These are phyloP conservation scores for Passer montanus DNA, from an alignment of 2,113 vertebrate genomes.

Conservation along the genomic window DNA sequence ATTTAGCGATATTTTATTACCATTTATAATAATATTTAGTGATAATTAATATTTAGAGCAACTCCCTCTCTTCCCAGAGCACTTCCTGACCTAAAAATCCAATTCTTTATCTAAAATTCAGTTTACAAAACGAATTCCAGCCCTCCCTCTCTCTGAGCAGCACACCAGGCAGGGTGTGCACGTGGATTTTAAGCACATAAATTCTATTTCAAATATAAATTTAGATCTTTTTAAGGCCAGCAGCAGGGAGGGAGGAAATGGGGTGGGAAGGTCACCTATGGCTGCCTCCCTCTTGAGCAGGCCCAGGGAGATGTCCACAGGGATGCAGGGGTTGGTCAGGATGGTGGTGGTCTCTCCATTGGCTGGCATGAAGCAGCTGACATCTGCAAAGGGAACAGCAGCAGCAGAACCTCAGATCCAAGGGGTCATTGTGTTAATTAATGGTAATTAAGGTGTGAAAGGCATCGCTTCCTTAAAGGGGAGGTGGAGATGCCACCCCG, in stretches of 20 bases:
- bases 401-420: neutral
- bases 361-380: slow-evolving; percentile 93
- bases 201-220: rapidly evolving
- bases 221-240: rapidly evolving
- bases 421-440: neutral
- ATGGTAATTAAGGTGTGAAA: rapidly evolving
- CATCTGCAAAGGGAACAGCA: slow-evolving; percentile 61
- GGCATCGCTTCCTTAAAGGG: rapidly evolving
- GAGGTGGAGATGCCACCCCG: neutral
- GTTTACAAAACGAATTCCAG: neutral
- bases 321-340: slow-evolving; percentile 91
- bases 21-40: no score
- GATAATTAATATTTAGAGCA: neutral
- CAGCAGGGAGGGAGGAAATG: rapidly evolving
- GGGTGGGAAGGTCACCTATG: slow-evolving; percentile 75
- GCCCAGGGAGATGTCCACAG: slow-evolving; percentile 91
- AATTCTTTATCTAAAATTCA: rapidly evolving
- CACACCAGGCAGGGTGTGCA: neutral
- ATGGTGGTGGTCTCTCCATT: slow-evolving; percentile 89
- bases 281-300: slow-evolving; percentile 90
- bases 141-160: neutral
- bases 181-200: rapidly evolving
- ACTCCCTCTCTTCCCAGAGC: neutral
- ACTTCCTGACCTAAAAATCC: neutral
- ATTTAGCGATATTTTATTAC: no score